Evolutionary conservation across 2,113 vertebrate genomes (phyloP).

Genomic region (Rostratula benghalensis): DNA sequence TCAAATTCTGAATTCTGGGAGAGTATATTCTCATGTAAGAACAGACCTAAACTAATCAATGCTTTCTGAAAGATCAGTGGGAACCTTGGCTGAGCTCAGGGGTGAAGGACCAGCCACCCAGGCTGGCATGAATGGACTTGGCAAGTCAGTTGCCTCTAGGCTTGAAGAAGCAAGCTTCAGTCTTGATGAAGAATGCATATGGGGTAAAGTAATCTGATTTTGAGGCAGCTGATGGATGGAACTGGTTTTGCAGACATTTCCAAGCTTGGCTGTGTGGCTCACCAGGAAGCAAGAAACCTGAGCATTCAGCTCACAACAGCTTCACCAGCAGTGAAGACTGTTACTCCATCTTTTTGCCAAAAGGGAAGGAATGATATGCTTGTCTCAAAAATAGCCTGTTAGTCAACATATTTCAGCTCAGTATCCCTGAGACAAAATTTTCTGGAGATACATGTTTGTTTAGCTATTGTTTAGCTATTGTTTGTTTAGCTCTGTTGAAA

Average conservation of each 20-base stretch:
- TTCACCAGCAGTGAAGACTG: background rate
- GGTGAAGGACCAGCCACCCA: background rate
- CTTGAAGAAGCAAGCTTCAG: background rate
- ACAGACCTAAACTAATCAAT: background rate
- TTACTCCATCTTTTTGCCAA: background rate
- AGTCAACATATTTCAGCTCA: background rate
- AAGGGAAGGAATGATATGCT: background rate
- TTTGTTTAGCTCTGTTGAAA: background rate
- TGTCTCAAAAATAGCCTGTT: background rate
- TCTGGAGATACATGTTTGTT: background rate
- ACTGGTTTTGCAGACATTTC: background rate
- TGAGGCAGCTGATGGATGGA: background rate
- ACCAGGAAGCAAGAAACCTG: background rate
- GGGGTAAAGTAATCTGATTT: accelerated
- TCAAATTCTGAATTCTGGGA: background rate
- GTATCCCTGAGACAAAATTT: background rate
- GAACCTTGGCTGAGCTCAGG: background rate
- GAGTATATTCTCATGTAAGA: background rate
- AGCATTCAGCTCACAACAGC: background rate
- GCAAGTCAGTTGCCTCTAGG: background rate
- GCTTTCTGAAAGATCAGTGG: background rate
- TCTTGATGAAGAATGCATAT: background rate
- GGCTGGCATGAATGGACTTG: background rate
- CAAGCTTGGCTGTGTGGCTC: background rate
- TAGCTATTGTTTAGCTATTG: background rate